Conservation (phyloP, 1,140 invertebrate species). For the Papilio machaon region DNA sequence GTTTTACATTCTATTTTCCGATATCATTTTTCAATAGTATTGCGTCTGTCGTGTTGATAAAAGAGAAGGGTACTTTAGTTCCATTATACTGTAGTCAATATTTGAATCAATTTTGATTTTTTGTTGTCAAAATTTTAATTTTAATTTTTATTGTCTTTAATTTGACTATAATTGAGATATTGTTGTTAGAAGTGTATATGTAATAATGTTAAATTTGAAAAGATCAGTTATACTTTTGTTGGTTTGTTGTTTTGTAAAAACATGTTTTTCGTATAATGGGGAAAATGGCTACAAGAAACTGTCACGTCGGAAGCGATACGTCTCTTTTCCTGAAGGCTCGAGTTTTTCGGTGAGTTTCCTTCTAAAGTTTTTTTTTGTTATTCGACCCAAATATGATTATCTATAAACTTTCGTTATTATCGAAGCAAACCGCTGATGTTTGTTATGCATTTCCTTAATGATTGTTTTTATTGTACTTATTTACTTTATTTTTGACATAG, state of each 20-base stretch:
- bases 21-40: slow-evolving; percentile 21
- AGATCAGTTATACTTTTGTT: slow-evolving; percentile 29
- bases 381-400: slow-evolving; percentile 1
- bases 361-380: slow-evolving; percentile 24
- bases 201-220: slow-evolving; percentile 38
- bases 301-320: slow-evolving; percentile 84
- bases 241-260: slow-evolving; percentile 38
- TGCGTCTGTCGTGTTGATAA: slow-evolving; percentile 2
- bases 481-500: neutral
- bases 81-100: neutral
- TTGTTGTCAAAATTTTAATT: neutral
- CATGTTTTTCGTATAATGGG: slow-evolving; percentile 29
- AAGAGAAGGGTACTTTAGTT: neutral
- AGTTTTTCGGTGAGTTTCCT: slow-evolving; percentile 85
- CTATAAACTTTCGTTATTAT: slow-evolving; percentile 15
- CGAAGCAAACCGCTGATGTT: neutral
- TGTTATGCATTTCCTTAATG: neutral
- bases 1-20: neutral
- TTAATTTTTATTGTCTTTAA: too few species aligned
- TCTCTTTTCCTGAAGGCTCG: slow-evolving; percentile 88
- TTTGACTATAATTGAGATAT: too few species aligned
- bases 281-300: slow-evolving; percentile 58
- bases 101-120: neutral
- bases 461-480: slow-evolving; percentile 4
- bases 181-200: too few species aligned